phyloP scores from a whole-genome alignment of 2,888 invertebrate genomes.

The Mesochorus sp. region DNA sequence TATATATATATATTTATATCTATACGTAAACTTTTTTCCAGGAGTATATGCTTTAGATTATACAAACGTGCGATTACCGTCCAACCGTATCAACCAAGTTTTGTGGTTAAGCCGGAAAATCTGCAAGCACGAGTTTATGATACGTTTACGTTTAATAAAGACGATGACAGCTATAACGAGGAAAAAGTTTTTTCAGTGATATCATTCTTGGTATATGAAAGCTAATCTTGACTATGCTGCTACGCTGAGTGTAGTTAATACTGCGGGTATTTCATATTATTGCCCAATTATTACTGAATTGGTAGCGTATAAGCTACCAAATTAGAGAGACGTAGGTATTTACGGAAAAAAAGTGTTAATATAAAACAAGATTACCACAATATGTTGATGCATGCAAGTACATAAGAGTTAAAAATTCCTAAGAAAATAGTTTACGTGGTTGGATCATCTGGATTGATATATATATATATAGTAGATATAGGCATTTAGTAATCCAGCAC shows the following conservation, averaged over 20 bases:
- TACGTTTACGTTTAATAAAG: slow-evolving; percentile 26
- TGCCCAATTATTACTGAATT: too few relatives aligned
- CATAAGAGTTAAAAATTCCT: too few relatives aligned
- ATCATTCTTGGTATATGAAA: neutral
- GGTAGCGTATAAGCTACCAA: too few relatives aligned
- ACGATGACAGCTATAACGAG: neutral
- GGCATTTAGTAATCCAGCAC: slow-evolving; percentile 73
- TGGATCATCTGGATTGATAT: neutral
- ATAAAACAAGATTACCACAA: too few relatives aligned
- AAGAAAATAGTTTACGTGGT: neutral
- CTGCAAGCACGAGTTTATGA: slow-evolving; percentile 40
- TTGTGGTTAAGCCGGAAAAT: slow-evolving; percentile 38
- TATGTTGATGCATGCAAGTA: too few relatives aligned
- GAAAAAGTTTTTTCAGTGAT: slow-evolving; percentile 15
- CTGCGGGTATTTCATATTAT: too few relatives aligned
- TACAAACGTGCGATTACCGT: slow-evolving; percentile 8
- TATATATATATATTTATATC: too few relatives aligned
- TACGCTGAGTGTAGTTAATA: too few relatives aligned
- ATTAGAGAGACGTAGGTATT: too few relatives aligned
- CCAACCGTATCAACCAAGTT: slow-evolving; percentile 6
- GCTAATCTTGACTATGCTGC: too few relatives aligned
- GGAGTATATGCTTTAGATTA: slow-evolving; percentile 4
- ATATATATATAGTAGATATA: slow-evolving; percentile 34
- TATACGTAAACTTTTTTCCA: neutral
- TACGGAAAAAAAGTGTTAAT: too few relatives aligned